Conservation (phyloP, 2,113 vertebrate species). For the Oxyura jamaicensis region DNA sequence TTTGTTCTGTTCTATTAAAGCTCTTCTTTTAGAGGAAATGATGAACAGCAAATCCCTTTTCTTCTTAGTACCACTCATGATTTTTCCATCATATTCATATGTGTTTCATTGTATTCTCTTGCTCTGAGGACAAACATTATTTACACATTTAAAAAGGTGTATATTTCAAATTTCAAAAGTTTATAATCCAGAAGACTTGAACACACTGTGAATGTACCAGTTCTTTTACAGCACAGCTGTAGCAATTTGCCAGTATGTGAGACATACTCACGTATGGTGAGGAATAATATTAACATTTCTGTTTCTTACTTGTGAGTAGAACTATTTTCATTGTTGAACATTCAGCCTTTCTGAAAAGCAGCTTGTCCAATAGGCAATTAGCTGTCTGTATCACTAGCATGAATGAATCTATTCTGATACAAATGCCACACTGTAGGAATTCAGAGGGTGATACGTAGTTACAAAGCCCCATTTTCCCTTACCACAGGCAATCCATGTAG, state of each 20-base stretch:
- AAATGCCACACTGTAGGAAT: neutral
- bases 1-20: neutral
- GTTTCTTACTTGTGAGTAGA: neutral
- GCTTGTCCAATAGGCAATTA: neutral
- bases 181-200: neutral
- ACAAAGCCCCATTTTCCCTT: conserved; percentile 16
- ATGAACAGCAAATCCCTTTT: neutral
- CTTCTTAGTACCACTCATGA: neutral
- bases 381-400: neutral
- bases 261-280: neutral
- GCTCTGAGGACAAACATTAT: neutral
- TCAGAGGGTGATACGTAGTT: neutral
- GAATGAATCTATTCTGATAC: neutral
- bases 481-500: neutral
- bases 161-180: neutral
- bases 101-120: neutral
- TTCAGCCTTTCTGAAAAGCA: neutral
- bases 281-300: neutral
- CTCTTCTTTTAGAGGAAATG: neutral
- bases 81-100: neutral
- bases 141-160: neutral
- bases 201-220: neutral
- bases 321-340: neutral
- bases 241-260: neutral
- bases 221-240: neutral